Base-by-base conservation (phyloP, 2,888 invertebrate genomes). In the Cataglyphis albicans region DNA sequence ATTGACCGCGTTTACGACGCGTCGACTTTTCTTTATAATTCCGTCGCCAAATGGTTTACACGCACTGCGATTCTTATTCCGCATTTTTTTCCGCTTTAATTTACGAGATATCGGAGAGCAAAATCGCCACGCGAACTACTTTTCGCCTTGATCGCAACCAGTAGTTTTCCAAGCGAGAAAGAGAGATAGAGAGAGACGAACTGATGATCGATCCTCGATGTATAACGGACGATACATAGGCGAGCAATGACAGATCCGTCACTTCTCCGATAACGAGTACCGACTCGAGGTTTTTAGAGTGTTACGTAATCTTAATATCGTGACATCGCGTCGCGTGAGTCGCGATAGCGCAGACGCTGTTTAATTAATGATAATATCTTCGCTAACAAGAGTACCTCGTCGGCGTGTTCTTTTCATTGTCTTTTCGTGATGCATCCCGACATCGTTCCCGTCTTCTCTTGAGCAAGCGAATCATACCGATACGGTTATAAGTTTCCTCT, bases 301-400 rank as follows among this genome's bases (percentile, higher is more conserved):
- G 91, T 91, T 89, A 86, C 85, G 85, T 86, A 87, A 84, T 80
- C 86, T 86, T 88, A 88, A 88, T 89, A 87, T 83, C 86, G 84
- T 80, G 88, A 85, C 86, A 70, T 67, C 89, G 89, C 76, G 80
- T 64, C 87, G 87, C 85, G 88, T 84, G 90, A 87, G 86, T 75
- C 72, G 73, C 89, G 90, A 91, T 90, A 91, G 87, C 88, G 82
- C 84, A 87, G 87, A 86, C 88, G 90, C 91, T 92, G 90, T 92
- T 92, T 92, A 92, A 92, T 92, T 92, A 92, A 92, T 88, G 91
- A 91, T 91, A 91, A 92, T 91, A 88, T 91, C 90, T 86, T 84
- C 83, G 87, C 87, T 90, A 91, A 92, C 91, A 86, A 91, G 91
- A 90, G 84, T n/a, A 7, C 87, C 88, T 84, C 83, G 86, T 87